Evolutionary conservation across 1,140 invertebrate species (phyloP), one percentile per base, ranked within the genome.

Genomic region (Nasonia longicornis): DNA sequence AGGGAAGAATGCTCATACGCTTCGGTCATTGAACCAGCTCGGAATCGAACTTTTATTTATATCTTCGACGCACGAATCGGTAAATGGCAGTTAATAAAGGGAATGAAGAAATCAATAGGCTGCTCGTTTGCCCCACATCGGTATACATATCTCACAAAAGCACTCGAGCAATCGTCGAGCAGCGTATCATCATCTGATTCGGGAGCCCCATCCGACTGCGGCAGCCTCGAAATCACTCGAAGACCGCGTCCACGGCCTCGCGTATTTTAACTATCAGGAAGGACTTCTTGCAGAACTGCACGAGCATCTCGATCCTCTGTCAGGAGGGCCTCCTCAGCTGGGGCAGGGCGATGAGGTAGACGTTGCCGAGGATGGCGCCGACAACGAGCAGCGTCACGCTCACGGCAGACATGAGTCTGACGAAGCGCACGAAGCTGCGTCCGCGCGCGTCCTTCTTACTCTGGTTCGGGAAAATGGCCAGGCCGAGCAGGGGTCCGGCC

Each of bases 401-500:
- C 35, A 90, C 79, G 2, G 86, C 90, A 22, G 90, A 90, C 2
- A 89, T 48, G 31, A 90, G 86, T n/a, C 89, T 87, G 4, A 88
- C 89, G 78, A 90, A 89, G 12, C 87, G 87, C 2, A 90, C 87
- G 84, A 90, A 90, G 58, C 87, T 85, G 7, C 88, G 85, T 11
- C 88, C 89, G 3, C 88, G 84, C 14, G 88, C 84, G 83, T 90
- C 90, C 79, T 89, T 90, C 84, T 89, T 89, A 81, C 89, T 90
- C 76, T 91, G 89, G 2, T 89, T 90, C 0, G 90, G 92, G 84
- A 96, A 95, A 2, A 96, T 90, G 4, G 96, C 90, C 48, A 97
- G 93, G 1, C 96, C 96, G n/a, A 97, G 86, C 2, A 96, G 91
- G 0, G 97, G 89, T 1, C 97, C 97, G 3, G 94, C 93, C 1